phyloP scores from a whole-genome alignment of 2,888 invertebrate genomes.

The Horisme vitalbata region DNA sequence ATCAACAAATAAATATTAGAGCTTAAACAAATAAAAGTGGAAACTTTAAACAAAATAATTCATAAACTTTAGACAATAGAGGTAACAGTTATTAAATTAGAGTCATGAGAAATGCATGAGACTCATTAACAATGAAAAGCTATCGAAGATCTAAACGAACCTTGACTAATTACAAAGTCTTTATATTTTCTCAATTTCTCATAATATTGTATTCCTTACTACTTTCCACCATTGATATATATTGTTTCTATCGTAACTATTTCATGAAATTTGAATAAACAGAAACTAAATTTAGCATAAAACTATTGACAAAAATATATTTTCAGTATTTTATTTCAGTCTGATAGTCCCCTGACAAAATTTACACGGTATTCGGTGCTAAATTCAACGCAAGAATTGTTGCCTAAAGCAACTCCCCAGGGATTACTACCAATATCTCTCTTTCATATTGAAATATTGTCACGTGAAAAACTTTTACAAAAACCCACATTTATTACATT shows the following conservation, averaged over 20 bases:
- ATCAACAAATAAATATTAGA: too few species aligned
- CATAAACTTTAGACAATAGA: too few species aligned
- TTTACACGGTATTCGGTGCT: slow-evolving; percentile 33
- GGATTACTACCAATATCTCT: slow-evolving; percentile 39
- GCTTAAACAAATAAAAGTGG: too few species aligned
- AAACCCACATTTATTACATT: slow-evolving; percentile 2
- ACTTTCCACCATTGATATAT: too few species aligned
- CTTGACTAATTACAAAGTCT: too few species aligned
- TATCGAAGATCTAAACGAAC: too few species aligned
- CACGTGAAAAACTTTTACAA: slow-evolving; percentile 12
- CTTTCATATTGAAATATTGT: slow-evolving; percentile 24
- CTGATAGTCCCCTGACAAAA: slow-evolving; percentile 32
- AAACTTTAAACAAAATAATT: too few species aligned
- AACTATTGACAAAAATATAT: slow-evolving; percentile 5
- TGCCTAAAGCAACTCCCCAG: slow-evolving; percentile 30
- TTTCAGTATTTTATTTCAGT: slow-evolving; percentile 18
- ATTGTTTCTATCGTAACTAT: background rate
- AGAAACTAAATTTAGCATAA: background rate
- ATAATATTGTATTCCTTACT: too few species aligned
- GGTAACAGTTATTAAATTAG: too few species aligned
- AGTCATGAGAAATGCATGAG: too few species aligned
- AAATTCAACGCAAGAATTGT: slow-evolving; percentile 35
- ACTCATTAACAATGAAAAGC: too few species aligned
- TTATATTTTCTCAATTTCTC: background rate
- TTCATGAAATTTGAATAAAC: slow-evolving; percentile 4